phyloP scores from a whole-genome alignment of 2,888 invertebrate species.

The Eupelmus urozonus region DNA sequence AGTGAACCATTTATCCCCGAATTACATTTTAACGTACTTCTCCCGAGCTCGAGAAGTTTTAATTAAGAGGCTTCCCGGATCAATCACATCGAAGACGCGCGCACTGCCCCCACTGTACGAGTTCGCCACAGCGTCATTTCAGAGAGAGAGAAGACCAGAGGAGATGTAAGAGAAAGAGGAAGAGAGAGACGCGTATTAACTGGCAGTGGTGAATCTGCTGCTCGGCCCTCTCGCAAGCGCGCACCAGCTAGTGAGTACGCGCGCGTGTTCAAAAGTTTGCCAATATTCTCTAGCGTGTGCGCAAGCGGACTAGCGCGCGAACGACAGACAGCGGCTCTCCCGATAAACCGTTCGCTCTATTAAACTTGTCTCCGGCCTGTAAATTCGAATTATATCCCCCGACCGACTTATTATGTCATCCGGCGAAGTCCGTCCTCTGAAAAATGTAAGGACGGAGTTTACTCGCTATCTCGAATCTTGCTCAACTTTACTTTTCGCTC shows the following conservation, averaged over 20 bases:
- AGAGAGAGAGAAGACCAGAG: too few species aligned
- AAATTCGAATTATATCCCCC: slow-evolving; percentile 15
- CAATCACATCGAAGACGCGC: slow-evolving; percentile 22
- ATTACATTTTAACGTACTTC: too few species aligned
- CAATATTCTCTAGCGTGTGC: slow-evolving; percentile 23
- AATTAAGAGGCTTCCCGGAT: neutral
- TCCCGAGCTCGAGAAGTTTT: neutral
- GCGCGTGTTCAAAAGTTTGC: slow-evolving; percentile 17
- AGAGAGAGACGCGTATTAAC: slow-evolving; percentile 13
- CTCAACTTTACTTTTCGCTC: too few species aligned
- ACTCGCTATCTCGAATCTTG: too few species aligned
- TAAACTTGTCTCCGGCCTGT: slow-evolving; percentile 9
- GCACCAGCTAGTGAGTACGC: neutral
- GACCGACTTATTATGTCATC: neutral
- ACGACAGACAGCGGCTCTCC: neutral
- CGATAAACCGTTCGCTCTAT: slow-evolving; percentile 30
- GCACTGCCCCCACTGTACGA: neutral
- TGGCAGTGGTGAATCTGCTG: slow-evolving; percentile 8
- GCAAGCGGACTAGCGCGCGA: neutral
- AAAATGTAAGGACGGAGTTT: too few species aligned
- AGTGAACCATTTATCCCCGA: too few species aligned
- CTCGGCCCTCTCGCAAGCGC: neutral
- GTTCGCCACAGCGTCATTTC: slow-evolving; percentile 20
- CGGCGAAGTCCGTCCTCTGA: too few species aligned
- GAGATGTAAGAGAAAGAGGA: too few species aligned